Base-by-base conservation (phyloP, 2,888 invertebrate species). In the Callinectes sapidus region DNA sequence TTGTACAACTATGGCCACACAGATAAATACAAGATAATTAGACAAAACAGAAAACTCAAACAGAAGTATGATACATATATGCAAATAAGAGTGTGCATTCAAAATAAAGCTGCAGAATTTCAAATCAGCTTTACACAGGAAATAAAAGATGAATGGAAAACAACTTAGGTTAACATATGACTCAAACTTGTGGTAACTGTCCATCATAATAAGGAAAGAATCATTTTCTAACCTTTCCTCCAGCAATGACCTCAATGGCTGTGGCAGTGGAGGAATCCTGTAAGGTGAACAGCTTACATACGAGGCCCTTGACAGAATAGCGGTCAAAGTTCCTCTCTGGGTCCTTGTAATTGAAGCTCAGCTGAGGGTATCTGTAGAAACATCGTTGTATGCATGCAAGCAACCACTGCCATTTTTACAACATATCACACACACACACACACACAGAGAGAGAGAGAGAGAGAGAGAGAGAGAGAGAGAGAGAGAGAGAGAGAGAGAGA, bases 161-260 rank as follows among this genome's bases (percentile, higher is more conserved):
- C 48, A 48, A 48, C 8, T 48, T 48, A 48, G 10, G 0, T 48
- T 10, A 48, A 48, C 48, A 48, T 10, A 48, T 10, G 48, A 48
- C 48, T 8, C 48, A 48, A 48, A 48, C 48, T 48, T 8, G 23
- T 86, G 32, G 28, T 18, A 35, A 89, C 23, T n/a, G 32, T 54
- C 61, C 28, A 32, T 10, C 2, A 1, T 61, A 61, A 2, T 32
- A 10, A 8, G 14, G 54, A 48, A 48, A 16, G 18, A 87, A 48
- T 23, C 14, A 0, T 28, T 13, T n/a, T 39, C 96, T 96, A 96
- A 98, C 98, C 96, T 97, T 97, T 94, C 97, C 98, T 13, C 98
- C 98, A 28, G 98, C 98, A 14, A 97, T 97, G 32, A 97, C 97
- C 95, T 98, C 98, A 92, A 99, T 96, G 2, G 99, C 99, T 87